Evolutionary conservation across 2,797 vertebrate genomes (phyloP).

Genomic region (Crypturellus tataupa): DNA sequence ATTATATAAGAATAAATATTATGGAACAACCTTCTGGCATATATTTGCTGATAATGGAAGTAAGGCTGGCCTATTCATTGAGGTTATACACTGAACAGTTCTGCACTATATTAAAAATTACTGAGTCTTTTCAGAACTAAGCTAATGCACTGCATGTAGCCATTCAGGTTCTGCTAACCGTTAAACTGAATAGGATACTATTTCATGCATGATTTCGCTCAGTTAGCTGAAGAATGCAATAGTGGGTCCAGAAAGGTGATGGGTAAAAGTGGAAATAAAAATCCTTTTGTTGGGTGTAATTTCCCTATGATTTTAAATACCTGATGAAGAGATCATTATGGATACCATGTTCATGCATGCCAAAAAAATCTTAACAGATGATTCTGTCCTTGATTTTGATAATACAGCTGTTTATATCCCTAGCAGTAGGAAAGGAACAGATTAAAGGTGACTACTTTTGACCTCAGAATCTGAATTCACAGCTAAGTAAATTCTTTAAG

Average conservation of each 20-base stretch:
- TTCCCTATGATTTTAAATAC: slow-evolving; percentile 51
- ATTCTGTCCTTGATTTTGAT: neutral
- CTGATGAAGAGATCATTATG: slow-evolving; percentile 36
- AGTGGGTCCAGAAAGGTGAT: neutral
- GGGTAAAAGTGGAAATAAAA: neutral
- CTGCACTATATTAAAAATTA: slow-evolving; percentile 74
- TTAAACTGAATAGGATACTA: slow-evolving; percentile 73
- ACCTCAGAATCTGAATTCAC: neutral
- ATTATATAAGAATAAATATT: neutral
- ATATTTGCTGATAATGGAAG: slow-evolving; percentile 57
- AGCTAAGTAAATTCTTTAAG: neutral
- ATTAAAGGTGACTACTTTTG: slow-evolving; percentile 15
- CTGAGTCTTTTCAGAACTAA: slow-evolving; percentile 49
- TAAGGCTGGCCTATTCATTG: slow-evolving; percentile 16
- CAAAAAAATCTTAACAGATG: neutral
- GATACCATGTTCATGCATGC: neutral
- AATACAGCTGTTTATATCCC: slow-evolving; percentile 19
- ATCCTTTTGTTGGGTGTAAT: neutral
- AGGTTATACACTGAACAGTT: slow-evolving; percentile 25
- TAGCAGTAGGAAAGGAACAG: neutral
- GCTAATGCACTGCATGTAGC: slow-evolving; percentile 48
- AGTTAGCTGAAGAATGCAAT: slow-evolving; percentile 17
- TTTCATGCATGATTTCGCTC: slow-evolving; percentile 77
- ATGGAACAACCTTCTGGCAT: slow-evolving; percentile 4
- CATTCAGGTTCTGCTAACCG: slow-evolving; percentile 54